These are phyloP conservation scores for Drosophila prosaltans DNA, from an alignment of 1,140 invertebrate species.

Conservation along the genomic window DNA sequence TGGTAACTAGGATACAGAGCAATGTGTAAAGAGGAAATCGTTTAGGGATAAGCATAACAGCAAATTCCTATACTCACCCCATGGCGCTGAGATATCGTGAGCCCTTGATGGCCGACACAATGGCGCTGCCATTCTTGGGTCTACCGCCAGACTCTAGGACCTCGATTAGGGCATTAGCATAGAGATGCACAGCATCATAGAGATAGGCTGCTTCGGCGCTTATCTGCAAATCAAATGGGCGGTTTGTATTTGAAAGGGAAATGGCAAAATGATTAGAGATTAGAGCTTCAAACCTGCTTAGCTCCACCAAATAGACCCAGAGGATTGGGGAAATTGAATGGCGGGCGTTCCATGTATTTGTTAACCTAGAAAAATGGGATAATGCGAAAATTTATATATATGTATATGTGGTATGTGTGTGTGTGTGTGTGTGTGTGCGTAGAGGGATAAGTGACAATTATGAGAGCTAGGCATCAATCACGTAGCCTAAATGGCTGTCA, in stretches of 20 bases:
- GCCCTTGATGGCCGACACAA: constrained; percentile 88
- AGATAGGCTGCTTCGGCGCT: constrained; percentile 94
- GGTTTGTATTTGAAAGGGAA: constrained; percentile 7
- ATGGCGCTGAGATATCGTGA: constrained; percentile 92
- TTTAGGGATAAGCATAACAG: background rate
- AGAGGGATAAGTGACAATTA: constrained; percentile 28
- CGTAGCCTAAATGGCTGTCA: constrained; percentile 26
- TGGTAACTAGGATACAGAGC: constrained; percentile 87
- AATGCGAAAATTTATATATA: too few species aligned
- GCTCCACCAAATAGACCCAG: constrained; percentile 87
- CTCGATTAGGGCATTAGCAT: constrained; percentile 89
- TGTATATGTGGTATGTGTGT: too few species aligned
- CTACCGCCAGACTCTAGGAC: constrained; percentile 87
- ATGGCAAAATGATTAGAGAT: constrained; percentile 21
- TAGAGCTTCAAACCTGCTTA: constrained; percentile 86
- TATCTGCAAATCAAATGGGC: constrained; percentile 85
- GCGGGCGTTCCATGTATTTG: constrained; percentile 89
- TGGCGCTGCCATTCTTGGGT: constrained; percentile 88
- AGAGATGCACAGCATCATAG: constrained; percentile 95
- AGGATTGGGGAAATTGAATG: constrained; percentile 94
- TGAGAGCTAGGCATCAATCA: constrained; percentile 40
- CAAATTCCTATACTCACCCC: constrained; percentile 86
- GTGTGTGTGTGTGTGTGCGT: too few species aligned
- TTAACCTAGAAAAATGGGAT: constrained; percentile 85
- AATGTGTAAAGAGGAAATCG: constrained; percentile 1